Evolutionary conservation across 2,888 invertebrate species (phyloP).

Genomic region (Conomelus anceps): DNA sequence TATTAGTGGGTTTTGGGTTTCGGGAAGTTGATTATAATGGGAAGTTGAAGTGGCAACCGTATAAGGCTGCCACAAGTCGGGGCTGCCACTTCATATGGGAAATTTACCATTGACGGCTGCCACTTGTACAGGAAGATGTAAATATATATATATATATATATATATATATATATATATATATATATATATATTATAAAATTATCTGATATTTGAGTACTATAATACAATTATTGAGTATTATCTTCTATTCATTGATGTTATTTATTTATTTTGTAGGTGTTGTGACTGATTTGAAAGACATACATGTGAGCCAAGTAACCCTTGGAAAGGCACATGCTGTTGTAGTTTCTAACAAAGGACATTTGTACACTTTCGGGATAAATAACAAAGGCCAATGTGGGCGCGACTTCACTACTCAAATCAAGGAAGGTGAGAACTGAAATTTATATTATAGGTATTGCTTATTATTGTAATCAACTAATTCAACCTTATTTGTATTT

Average conservation of each 20-base stretch:
- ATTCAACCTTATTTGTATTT: no score
- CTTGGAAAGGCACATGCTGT: constrained; percentile 96
- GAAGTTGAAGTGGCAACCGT: no score
- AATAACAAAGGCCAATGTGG: constrained; percentile 99
- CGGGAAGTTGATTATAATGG: no score
- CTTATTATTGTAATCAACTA: no score
- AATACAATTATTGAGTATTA: constrained; percentile 37
- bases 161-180: no score
- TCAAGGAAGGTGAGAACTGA: constrained; percentile 43
- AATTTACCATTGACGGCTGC: no score
- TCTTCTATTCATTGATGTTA: constrained; percentile 29
- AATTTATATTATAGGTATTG: background rate
- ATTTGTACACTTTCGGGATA: constrained; percentile 90
- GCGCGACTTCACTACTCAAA: constrained; percentile 59
- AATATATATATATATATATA: no score
- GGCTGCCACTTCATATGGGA: no score
- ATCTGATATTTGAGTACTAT: constrained; percentile 42
- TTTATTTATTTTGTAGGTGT: constrained; percentile 49
- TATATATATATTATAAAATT: no score
- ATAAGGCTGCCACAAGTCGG: no score
- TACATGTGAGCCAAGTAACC: constrained; percentile 57
- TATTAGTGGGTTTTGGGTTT: no score
- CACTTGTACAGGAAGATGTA: no score
- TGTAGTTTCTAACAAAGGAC: constrained; percentile 77
- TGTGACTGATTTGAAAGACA: constrained; percentile 66